Evolutionary conservation across 2,113 vertebrate species (phyloP).

Genomic region (Hyaena hyaena): DNA sequence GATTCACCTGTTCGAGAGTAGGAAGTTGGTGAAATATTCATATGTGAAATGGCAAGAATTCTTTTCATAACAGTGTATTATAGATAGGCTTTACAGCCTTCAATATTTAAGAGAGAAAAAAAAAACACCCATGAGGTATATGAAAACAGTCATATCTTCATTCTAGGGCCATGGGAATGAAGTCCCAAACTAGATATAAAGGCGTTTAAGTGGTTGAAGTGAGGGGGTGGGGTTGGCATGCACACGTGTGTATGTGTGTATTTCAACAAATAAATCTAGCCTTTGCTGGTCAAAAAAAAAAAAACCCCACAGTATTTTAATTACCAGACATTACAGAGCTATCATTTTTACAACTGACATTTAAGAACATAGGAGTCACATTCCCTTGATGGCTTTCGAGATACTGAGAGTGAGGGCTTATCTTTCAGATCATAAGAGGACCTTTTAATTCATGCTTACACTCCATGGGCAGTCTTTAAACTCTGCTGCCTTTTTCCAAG

Average conservation of each 20-base stretch:
- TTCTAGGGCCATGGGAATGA: background rate
- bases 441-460: accelerated
- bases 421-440: background rate
- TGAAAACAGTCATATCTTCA: background rate
- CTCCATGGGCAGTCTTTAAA: background rate
- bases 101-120: background rate
- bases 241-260: background rate
- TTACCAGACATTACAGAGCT: background rate
- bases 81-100: background rate
- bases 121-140: background rate
- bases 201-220: background rate
- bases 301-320: background rate
- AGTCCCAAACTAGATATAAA: background rate
- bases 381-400: background rate
- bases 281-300: background rate
- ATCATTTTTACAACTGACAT: conserved; percentile 15
- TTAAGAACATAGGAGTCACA: conserved; percentile 15
- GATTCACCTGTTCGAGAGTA: background rate
- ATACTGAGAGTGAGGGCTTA: background rate
- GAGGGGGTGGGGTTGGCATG: accelerated
- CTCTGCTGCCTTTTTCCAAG: background rate
- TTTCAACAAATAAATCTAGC: background rate
- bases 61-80: background rate
- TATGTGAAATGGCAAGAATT: background rate
- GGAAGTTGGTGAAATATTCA: no score